Base-by-base conservation (phyloP, 2,113 vertebrate species). In the Pterophyllum scalare region DNA sequence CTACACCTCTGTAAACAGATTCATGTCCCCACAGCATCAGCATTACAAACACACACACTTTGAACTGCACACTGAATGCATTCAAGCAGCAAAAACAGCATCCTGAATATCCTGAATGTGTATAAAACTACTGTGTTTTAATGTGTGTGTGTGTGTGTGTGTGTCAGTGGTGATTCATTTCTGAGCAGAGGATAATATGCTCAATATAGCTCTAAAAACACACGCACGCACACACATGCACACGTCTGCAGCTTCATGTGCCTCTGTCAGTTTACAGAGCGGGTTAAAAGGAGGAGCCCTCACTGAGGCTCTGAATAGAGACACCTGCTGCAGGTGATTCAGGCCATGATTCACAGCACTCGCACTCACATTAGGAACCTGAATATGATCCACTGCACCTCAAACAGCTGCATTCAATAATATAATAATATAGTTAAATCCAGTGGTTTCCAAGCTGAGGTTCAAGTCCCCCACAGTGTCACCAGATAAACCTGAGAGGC, bases 301-400 rank as follows among this genome's bases (percentile, higher is more conserved):
- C 33, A 20, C 3, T 8, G 35, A 49, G 24, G 13, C 7, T 14
- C 15, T 75, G 75, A 82, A 57, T 40, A 9, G 60, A 77, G 12
- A 75, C 85, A 87, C 70, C 88, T 85, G 85, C 82, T 15, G 79
- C 82, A 90, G 85, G 80, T 89, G 77, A 77, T 17, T 72, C 9
- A 79, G 46, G 43, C 13, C 8, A 5, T 1, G 14, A 62, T 12
- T 64, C 59, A 15, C 3, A 1, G 28, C 61, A n/a, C 9, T n/a
- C 31, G 11, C 60, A 12, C 60, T 20, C 31, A 22, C 20, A 2
- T 1, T 20, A 35, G 15, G 15, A 49, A 5, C 46, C 14, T 49
- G 46, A 49, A 49, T 4, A 49, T 49, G 46, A 49, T 17, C 14
- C 46, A 3, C 15, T 17, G 15, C 15, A 49, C 2, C 15, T 17